Base-by-base conservation (phyloP, 2,888 invertebrate species). In the Anoncus sp. region DNA sequence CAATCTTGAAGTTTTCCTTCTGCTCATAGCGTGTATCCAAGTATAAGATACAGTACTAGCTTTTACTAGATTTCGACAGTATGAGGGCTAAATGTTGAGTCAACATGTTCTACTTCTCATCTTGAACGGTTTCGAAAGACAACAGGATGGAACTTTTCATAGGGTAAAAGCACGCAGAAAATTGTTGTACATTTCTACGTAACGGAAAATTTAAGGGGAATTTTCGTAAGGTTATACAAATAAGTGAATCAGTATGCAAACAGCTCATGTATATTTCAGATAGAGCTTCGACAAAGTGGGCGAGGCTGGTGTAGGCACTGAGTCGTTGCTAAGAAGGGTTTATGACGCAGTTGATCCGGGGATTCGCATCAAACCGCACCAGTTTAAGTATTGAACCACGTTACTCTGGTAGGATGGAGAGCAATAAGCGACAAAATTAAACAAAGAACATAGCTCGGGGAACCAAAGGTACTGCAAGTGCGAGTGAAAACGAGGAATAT, bases 271-370 rank as follows among this genome's bases (percentile, higher is more conserved):
- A 90, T 90, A 89, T 90, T 90, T 88, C 87, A 90, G 84, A 82
- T 83, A 85, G 85, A 85, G 86, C 78, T 83, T 83, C 79, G 63
- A 47, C 40, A 49, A 72, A 51, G 47, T 57, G 47, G 63, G 69
- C 27, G 83, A 82, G 82, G 85, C 81, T 83, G 85, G 85, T 57
- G 60, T 31, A 43, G 72, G 73, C 31, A 67, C 75, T 83, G 86
- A 86, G 75, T 77, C 85, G 86, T 85, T 87, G 86, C 88, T 91
- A 90, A 91, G 90, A 90, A 90, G 90, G 90, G 90, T 90, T 91
- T 90, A 91, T 91, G 91, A 91, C 89, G 88, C 3, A 88, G 89
- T 88, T 90, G 90, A 91, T 90, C 87, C 89, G 86, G 86, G 86
- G 87, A 90, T 81, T 89, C 89, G 88, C 90, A 87, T 90, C 90